Conservation (phyloP, 2,113 vertebrate genomes). For the Ptyas mucosa region DNA sequence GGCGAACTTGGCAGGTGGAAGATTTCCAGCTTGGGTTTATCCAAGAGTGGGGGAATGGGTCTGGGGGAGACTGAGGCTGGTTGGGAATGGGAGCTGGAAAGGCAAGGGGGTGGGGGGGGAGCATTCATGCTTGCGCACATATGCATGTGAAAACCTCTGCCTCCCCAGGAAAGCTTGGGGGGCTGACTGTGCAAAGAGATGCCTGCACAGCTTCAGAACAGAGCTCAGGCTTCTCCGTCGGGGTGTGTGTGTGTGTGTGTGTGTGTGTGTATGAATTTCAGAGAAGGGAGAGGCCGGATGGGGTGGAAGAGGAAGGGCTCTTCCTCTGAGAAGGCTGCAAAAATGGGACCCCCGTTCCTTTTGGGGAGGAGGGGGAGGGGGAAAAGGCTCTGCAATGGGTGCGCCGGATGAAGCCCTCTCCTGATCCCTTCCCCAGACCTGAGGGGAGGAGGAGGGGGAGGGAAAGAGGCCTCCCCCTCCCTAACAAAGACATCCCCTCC, state of each 20-base stretch:
- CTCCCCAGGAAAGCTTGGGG: background rate
- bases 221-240: background rate
- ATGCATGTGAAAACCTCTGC: background rate
- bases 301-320: background rate
- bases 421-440: background rate
- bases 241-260: background rate
- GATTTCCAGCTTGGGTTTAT: conserved; percentile 81
- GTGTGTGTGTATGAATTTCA: background rate
- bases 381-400: background rate
- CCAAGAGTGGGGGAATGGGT: conserved; percentile 12
- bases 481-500: conserved; percentile 16
- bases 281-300: background rate
- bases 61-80: background rate
- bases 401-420: background rate
- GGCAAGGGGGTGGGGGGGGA: background rate
- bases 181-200: background rate
- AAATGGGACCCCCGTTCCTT: background rate
- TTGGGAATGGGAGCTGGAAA: background rate
- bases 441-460: background rate
- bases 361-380: background rate
- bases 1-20: conserved; percentile 47
- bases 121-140: background rate
- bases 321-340: background rate
- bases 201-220: background rate
- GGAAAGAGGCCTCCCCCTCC: conserved; percentile 29